A percentile compares a stretch with the other conserved stretches of the same genome.
Evolutionary conservation across 2,888 invertebrate genomes (phyloP).

Genomic region (Lasioglossum leucozonium): DNA sequence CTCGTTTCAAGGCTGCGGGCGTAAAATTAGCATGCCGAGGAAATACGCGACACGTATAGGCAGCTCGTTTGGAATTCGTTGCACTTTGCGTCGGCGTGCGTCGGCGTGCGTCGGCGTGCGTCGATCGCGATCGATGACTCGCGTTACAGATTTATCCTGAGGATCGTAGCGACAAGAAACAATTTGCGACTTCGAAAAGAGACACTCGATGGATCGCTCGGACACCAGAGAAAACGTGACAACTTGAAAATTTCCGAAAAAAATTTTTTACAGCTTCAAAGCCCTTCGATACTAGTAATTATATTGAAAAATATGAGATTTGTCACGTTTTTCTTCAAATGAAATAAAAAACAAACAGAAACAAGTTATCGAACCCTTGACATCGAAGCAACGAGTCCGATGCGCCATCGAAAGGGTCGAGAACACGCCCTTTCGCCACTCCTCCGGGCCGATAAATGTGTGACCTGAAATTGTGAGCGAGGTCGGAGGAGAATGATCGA

Average conservation of each 20-base stretch:
- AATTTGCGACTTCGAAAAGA: too few species aligned
- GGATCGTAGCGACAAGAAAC: too few species aligned
- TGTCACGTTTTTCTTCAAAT: too few species aligned
- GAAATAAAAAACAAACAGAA: too few species aligned
- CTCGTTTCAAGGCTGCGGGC: conserved; percentile 25
- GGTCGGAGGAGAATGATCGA: conserved; percentile 53
- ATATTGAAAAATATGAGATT: too few species aligned
- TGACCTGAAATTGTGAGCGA: conserved; percentile 47
- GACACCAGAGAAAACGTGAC: too few species aligned
- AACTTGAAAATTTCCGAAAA: too few species aligned
- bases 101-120: neutral
- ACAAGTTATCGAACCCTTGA: neutral
- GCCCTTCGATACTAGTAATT: too few species aligned
- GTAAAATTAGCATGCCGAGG: conserved; percentile 32
- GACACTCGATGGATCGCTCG: too few species aligned
- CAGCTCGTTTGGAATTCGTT: conserved; percentile 17
- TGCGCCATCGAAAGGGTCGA: conserved; percentile 1
- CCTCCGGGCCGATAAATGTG: conserved; percentile 37
- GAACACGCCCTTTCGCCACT: conserved; percentile 22
- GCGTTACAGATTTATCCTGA: neutral
- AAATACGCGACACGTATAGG: conserved; percentile 15
- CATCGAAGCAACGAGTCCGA: neutral
- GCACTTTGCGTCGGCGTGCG: neutral
- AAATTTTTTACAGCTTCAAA: too few species aligned
- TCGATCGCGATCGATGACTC: neutral